Conservation (phyloP, 2,113 vertebrate species). For the Recurvirostra avosetta region DNA sequence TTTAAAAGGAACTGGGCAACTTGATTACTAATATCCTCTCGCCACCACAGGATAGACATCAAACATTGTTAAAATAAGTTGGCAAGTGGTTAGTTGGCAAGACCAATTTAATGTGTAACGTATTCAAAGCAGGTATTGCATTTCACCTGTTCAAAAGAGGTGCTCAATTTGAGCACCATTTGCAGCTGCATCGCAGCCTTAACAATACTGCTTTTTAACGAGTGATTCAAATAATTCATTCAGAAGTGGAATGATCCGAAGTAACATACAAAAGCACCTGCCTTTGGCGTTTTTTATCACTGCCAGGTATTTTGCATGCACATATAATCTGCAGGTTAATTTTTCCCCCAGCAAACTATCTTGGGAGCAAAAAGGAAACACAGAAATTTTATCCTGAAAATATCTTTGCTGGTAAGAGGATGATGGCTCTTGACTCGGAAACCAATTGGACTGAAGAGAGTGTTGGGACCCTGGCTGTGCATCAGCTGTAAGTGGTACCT, state of each 20-base stretch:
- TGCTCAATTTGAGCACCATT: background rate
- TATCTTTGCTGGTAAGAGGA: background rate
- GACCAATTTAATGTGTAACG: background rate
- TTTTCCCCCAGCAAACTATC: background rate
- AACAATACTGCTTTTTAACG: background rate
- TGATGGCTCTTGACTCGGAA: background rate
- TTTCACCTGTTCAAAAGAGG: background rate
- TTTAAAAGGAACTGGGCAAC: background rate
- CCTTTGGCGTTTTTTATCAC: background rate
- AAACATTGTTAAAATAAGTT: background rate
- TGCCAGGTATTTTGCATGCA: background rate
- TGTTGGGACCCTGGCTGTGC: background rate
- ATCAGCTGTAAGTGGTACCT: background rate
- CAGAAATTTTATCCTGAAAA: background rate
- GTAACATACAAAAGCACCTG: background rate
- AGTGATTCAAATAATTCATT: background rate
- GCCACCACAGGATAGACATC: background rate
- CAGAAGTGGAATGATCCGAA: background rate
- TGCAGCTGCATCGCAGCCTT: background rate
- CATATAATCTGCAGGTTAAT: background rate
- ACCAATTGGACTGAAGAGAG: background rate
- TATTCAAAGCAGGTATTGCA: background rate
- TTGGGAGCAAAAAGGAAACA: background rate
- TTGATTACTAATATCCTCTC: background rate
- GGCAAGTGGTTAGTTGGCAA: background rate